A percentile compares a stretch with the other conserved stretches of the same genome.
phyloP scores from a whole-genome alignment of 2,113 vertebrate species.

The Nibea coibor region DNA sequence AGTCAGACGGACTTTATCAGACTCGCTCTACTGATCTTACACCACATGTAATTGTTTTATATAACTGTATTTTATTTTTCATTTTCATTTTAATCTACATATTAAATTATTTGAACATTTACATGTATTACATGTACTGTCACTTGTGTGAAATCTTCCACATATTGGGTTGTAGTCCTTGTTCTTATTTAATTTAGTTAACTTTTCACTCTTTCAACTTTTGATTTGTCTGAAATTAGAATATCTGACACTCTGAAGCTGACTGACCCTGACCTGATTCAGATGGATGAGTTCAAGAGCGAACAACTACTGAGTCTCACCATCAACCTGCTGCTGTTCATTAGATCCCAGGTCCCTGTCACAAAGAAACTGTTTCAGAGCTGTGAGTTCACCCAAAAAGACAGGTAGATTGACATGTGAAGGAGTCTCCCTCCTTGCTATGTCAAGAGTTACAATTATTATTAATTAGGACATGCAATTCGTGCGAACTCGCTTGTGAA shows the following conservation, averaged over 20 bases:
- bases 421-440: not conserved
- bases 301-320: slow-evolving; percentile 74
- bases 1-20: no score
- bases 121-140: not conserved
- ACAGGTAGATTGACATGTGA: slow-evolving; percentile 3
- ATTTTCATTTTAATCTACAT: no score
- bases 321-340: slow-evolving; percentile 78
- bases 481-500: not conserved
- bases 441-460: slow-evolving; percentile 22
- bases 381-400: slow-evolving; percentile 67
- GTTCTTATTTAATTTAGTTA: not conserved
- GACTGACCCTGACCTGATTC: slow-evolving; percentile 71
- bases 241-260: slow-evolving; percentile 60
- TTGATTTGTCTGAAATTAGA: slow-evolving; percentile 40
- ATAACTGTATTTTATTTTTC: no score
- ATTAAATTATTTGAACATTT: not conserved
- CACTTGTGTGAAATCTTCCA: not conserved
- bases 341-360: slow-evolving; percentile 78
- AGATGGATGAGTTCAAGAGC: slow-evolving; percentile 74
- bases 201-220: not conserved
- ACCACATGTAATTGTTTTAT: no score
- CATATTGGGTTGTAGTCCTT: not conserved
- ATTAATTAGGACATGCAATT: not conserved
- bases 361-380: slow-evolving; percentile 78
- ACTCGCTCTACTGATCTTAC: no score